Evolutionary conservation across 2,797 vertebrate genomes (phyloP).

Genomic region (Cuniculus paca): DNA sequence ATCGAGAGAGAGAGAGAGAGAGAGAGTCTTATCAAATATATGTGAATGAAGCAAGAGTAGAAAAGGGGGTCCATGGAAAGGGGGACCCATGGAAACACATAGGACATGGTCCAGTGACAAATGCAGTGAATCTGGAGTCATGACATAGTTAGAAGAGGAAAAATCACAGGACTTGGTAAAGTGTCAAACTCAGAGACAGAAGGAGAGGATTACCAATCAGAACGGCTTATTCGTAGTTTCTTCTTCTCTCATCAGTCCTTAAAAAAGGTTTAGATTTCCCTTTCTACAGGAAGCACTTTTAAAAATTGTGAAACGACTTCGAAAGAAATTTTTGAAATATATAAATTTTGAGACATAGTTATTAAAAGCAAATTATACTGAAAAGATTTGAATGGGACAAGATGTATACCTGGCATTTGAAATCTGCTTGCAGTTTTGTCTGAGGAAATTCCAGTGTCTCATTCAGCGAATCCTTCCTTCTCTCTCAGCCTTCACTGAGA

Average conservation of each 20-base stretch:
- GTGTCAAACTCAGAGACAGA: background rate
- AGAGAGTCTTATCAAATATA: background rate
- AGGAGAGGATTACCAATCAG: background rate
- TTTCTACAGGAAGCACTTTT: background rate
- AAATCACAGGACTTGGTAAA: background rate
- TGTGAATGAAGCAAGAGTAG: background rate
- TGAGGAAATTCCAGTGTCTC: background rate
- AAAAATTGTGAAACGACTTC: background rate
- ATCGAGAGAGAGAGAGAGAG: background rate
- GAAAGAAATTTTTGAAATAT: background rate
- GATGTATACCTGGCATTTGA: slow-evolving; percentile 6
- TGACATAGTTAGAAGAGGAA: background rate
- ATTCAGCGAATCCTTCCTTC: background rate
- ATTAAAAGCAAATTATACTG: background rate
- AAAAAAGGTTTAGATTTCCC: background rate
- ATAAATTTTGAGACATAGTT: background rate
- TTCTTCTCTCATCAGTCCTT: background rate
- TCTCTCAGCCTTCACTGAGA: background rate
- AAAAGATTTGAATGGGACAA: slow-evolving; percentile 25
- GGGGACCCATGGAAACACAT: background rate
- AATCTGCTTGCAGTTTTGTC: background rate
- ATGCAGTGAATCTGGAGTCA: background rate
- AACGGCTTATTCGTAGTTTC: background rate
- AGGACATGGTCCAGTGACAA: background rate
- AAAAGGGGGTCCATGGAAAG: background rate